Conservation (phyloP, 2,888 invertebrate species). For the Hyles lineata region DNA sequence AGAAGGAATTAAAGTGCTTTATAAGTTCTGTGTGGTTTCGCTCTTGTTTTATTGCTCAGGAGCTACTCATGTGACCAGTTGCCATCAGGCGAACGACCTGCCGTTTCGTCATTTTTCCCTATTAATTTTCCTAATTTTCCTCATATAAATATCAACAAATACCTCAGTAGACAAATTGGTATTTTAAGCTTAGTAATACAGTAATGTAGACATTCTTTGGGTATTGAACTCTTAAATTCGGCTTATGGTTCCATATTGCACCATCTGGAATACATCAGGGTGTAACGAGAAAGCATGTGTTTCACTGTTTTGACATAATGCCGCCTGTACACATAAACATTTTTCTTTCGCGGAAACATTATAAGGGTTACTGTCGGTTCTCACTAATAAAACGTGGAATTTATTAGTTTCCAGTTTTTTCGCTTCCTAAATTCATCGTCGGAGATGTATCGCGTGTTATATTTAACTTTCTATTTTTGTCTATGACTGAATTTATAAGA, state of each 20-base stretch:
- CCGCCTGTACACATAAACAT: conserved; percentile 19
- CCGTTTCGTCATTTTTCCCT: too few relatives aligned
- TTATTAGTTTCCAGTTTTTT: conserved; percentile 26
- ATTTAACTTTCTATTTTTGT: conserved; percentile 21
- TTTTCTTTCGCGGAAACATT: conserved; percentile 27
- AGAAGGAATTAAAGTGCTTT: too few relatives aligned
- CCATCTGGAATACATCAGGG: background rate
- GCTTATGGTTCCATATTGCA: background rate
- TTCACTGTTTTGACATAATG: conserved; percentile 27
- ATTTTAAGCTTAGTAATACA: background rate
- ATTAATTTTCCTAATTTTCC: too few relatives aligned
- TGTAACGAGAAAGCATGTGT: conserved; percentile 1
- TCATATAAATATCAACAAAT: too few relatives aligned
- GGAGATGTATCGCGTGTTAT: conserved; percentile 14
- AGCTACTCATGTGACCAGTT: too few relatives aligned
- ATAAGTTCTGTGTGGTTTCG: too few relatives aligned
- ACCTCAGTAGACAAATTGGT: background rate
- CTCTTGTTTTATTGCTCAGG: too few relatives aligned
- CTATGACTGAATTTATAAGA: conserved; percentile 12
- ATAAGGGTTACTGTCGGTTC: conserved; percentile 7
- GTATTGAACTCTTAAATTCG: background rate
- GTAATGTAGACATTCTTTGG: background rate
- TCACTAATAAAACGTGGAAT: conserved; percentile 18
- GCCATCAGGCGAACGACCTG: too few relatives aligned
- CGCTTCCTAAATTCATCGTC: conserved; percentile 26